Conservation (phyloP, 2,113 vertebrate genomes). For the Tiliqua scincoides region DNA sequence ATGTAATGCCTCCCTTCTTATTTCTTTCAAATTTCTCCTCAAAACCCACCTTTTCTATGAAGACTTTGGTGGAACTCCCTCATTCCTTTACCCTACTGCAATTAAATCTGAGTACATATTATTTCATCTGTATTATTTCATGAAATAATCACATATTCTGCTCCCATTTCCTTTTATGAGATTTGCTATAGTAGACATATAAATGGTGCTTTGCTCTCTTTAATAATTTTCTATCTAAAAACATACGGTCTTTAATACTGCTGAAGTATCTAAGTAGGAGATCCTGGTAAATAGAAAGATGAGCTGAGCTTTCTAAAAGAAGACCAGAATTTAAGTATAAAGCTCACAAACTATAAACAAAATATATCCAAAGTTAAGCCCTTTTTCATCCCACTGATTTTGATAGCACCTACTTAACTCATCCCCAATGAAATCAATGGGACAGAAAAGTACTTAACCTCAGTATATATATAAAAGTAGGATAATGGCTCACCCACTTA, state of each 20-base stretch:
- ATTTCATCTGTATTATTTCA: too few species aligned
- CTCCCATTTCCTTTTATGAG: background rate
- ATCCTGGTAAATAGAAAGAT: background rate
- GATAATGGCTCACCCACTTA: background rate
- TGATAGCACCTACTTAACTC: background rate
- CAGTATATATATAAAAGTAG: background rate
- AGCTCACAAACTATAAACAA: background rate
- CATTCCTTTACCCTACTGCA: too few species aligned
- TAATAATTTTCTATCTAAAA: background rate
- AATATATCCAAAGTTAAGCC: background rate
- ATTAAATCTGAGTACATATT: too few species aligned
- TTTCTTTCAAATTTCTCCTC: too few species aligned
- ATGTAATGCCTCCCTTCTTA: too few species aligned
- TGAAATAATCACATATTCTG: too few species aligned
- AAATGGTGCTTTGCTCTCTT: background rate
- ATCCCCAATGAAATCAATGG: background rate
- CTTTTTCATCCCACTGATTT: background rate
- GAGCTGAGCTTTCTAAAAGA: background rate
- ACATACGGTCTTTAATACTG: too few species aligned
- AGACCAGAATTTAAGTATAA: background rate
- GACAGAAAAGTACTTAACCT: background rate
- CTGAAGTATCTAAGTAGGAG: background rate
- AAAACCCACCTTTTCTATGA: too few species aligned
- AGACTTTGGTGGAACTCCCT: too few species aligned
- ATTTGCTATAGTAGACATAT: background rate